Percentiles rank a stretch among this genome's conserved stretches.
phyloP scores from a whole-genome alignment of 2,797 vertebrate genomes.

The Strix occidentalis region DNA sequence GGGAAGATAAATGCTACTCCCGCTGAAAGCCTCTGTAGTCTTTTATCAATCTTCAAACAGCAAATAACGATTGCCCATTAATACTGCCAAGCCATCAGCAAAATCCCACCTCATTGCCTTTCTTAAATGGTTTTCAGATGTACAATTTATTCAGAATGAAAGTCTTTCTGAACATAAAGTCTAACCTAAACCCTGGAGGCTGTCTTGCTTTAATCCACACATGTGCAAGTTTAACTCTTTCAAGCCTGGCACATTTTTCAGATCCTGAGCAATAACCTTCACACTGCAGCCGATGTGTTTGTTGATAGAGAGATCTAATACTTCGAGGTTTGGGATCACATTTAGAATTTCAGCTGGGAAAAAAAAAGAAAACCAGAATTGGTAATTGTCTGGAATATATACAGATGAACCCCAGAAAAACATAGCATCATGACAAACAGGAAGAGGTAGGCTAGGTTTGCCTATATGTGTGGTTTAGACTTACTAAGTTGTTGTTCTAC shows the following conservation, averaged over 20 bases:
- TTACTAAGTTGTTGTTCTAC: background rate
- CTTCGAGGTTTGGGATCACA: slow-evolving; percentile 68
- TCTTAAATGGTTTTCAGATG: slow-evolving; percentile 54
- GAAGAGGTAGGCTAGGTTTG: background rate
- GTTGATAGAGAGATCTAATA: slow-evolving; percentile 87
- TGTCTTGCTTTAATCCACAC: slow-evolving; percentile 77
- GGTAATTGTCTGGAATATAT: background rate
- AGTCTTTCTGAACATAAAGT: slow-evolving; percentile 25
- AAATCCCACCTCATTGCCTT: slow-evolving; percentile 36
- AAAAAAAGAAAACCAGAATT: background rate
- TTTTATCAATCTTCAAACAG: slow-evolving; percentile 41
- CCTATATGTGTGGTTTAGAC: background rate
- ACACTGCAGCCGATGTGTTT: slow-evolving; percentile 74
- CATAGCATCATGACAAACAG: background rate
- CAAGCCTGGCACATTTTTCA: slow-evolving; percentile 73
- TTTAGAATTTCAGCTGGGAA: slow-evolving; percentile 75
- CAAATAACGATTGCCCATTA: background rate
- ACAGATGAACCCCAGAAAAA: background rate
- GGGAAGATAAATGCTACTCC: slow-evolving; percentile 11
- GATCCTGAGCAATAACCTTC: slow-evolving; percentile 67
- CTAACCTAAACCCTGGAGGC: slow-evolving; percentile 79
- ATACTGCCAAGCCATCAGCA: slow-evolving; percentile 16
- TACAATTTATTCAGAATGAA: slow-evolving; percentile 23
- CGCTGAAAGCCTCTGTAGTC: slow-evolving; percentile 19
- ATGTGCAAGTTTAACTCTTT: slow-evolving; percentile 78